Evolutionary conservation across 2,113 vertebrate species (phyloP).

Genomic region (Otus sunia): DNA sequence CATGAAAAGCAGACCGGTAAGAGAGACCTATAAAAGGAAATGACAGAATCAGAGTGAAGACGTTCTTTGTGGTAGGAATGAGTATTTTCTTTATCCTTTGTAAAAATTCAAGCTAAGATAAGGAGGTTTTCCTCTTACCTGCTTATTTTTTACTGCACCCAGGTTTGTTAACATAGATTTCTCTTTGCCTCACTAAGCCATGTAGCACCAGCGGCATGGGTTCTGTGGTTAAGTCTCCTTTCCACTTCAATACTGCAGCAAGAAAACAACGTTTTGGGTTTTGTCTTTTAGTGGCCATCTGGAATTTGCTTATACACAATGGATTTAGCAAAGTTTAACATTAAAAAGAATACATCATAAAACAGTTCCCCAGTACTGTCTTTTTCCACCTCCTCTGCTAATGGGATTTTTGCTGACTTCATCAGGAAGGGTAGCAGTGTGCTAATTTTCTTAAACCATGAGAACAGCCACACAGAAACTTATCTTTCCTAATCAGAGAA

Average conservation of each 20-base stretch:
- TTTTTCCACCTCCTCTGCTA: not conserved
- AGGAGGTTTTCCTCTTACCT: not conserved
- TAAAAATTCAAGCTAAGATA: not conserved
- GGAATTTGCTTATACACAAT: not conserved
- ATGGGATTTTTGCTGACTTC: not conserved
- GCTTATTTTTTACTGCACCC: not conserved
- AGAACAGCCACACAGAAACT: not conserved
- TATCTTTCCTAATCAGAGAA: not conserved
- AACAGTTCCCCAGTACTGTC: not conserved
- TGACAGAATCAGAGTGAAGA: not conserved
- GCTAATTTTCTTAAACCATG: not conserved
- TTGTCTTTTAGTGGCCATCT: not conserved
- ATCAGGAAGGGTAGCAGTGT: not conserved
- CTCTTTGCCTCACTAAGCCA: not conserved
- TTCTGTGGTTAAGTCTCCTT: not conserved
- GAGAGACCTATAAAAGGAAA: not conserved
- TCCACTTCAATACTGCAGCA: not conserved
- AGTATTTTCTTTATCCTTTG: not conserved
- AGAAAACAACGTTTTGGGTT: not conserved
- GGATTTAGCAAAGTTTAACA: not conserved
- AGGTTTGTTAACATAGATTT: not conserved
- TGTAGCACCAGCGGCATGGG: not conserved
- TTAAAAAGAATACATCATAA: not conserved
- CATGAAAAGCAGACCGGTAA: constrained; percentile 9
- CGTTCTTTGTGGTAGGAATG: not conserved